Conservation (phyloP, 2,113 vertebrate genomes). For the Rhinichthys klamathensis region DNA sequence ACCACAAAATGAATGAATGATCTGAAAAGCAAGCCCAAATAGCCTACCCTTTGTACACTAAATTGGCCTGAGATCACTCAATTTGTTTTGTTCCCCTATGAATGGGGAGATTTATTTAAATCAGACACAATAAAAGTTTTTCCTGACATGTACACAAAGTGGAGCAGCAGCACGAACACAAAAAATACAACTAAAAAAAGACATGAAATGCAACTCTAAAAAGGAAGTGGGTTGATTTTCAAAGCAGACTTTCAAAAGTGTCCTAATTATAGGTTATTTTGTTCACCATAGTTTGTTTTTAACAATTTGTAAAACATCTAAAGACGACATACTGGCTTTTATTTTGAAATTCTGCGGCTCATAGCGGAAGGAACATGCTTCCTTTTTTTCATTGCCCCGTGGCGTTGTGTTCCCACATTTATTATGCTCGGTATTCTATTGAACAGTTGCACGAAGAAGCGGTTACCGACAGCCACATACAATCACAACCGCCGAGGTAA, state of each 20-base stretch:
- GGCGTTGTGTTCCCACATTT: conserved; percentile 63
- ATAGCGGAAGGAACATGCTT: conserved; percentile 66
- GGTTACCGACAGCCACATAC: not conserved
- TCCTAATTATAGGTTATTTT: not conserved
- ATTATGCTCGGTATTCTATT: conserved; percentile 14
- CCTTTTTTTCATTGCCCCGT: conserved; percentile 65
- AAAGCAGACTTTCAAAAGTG: not conserved
- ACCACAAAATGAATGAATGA: not conserved
- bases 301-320: not conserved
- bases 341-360: conserved; percentile 28
- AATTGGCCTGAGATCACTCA: not conserved
- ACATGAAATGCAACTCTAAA: not conserved
- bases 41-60: not conserved
- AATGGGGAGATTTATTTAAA: not conserved
- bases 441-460: not conserved
- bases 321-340: not conserved
- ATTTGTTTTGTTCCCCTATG: not conserved
- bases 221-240: not conserved
- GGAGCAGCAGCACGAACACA: not conserved
- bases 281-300: not conserved
- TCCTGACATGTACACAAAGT: not conserved
- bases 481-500: conserved; percentile 17
- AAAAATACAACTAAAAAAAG: not conserved
- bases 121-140: not conserved
- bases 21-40: not conserved